Evolutionary conservation across 2,888 invertebrate species (phyloP).

Genomic region (Hirtodrosophila trivittata): DNA sequence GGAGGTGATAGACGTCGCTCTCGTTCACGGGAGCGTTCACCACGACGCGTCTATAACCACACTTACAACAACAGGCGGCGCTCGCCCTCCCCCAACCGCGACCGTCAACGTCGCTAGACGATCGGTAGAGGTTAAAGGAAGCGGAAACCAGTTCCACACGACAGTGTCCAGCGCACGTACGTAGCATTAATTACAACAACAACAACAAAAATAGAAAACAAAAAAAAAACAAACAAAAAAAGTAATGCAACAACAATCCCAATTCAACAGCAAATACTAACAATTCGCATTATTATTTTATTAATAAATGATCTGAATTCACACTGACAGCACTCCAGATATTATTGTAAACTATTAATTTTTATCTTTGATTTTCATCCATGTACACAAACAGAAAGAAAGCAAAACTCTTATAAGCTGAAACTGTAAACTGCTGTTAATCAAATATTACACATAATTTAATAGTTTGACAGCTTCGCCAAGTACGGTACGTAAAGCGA

Average conservation of each 20-base stretch:
- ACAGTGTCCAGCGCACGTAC: constrained; percentile 67
- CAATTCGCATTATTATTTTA: constrained; percentile 52
- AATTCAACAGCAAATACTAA: constrained; percentile 28
- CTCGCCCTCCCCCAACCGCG: constrained; percentile 83
- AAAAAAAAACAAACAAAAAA: constrained; percentile 12
- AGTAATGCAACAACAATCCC: constrained; percentile 25
- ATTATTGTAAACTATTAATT: constrained; percentile 56
- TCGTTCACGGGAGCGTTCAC: constrained; percentile 75
- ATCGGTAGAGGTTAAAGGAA: not conserved
- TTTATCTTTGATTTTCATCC: constrained; percentile 51
- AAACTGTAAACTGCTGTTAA: constrained; percentile 46
- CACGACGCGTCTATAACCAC: constrained; percentile 68
- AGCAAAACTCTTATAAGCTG: constrained; percentile 22
- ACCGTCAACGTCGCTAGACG: constrained; percentile 82
- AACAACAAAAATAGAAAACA: constrained; percentile 25
- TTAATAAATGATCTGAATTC: constrained; percentile 53
- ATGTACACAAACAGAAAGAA: constrained; percentile 42
- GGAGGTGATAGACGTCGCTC: constrained; percentile 66
- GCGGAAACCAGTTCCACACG: constrained; percentile 36
- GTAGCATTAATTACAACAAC: constrained; percentile 63
- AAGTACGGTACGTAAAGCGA: constrained; percentile 54
- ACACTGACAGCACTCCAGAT: constrained; percentile 37
- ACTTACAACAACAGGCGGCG: constrained; percentile 64
- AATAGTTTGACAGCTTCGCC: constrained; percentile 38
- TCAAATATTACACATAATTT: constrained; percentile 37